These are phyloP conservation scores for Xyrauchen texanus DNA, from an alignment of 2,113 vertebrate genomes.

Conservation along the genomic window DNA sequence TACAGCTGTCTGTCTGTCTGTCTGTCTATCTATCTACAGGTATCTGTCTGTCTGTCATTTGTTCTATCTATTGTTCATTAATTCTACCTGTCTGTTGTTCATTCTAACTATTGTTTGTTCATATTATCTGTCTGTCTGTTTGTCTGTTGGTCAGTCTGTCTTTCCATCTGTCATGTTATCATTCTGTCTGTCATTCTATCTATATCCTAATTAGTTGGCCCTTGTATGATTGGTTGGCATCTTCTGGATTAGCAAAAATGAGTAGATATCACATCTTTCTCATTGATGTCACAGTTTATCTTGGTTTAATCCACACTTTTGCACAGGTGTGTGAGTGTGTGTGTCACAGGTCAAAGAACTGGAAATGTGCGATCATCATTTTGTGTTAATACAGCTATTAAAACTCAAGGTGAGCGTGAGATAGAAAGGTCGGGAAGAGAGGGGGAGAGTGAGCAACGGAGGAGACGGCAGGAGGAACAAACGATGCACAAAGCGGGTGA, in stretches of 20 bases:
- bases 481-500: slow-evolving; percentile 94
- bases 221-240: background rate
- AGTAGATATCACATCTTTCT: slow-evolving; percentile 13
- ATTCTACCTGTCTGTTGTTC: no score
- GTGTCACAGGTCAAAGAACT: no score
- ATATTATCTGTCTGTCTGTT: no score
- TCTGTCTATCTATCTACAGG: no score
- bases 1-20: no score
- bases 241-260: background rate
- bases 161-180: no score
- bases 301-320: background rate
- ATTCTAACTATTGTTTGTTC: no score
- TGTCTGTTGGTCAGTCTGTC: no score
- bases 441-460: slow-evolving; percentile 44
- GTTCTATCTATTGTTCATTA: no score
- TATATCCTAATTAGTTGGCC: no score
- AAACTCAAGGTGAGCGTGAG: slow-evolving; percentile 46
- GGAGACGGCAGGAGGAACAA: slow-evolving; percentile 85
- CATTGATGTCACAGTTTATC: background rate
- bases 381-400: slow-evolving; percentile 52
- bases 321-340: background rate
- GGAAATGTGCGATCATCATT: slow-evolving; percentile 49
- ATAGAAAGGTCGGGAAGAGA: slow-evolving; percentile 56
- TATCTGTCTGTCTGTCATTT: no score
- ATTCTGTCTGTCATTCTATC: no score